Evolutionary conservation across 2,888 invertebrate genomes (phyloP).

Genomic region (Nephrotoma guestfalica): DNA sequence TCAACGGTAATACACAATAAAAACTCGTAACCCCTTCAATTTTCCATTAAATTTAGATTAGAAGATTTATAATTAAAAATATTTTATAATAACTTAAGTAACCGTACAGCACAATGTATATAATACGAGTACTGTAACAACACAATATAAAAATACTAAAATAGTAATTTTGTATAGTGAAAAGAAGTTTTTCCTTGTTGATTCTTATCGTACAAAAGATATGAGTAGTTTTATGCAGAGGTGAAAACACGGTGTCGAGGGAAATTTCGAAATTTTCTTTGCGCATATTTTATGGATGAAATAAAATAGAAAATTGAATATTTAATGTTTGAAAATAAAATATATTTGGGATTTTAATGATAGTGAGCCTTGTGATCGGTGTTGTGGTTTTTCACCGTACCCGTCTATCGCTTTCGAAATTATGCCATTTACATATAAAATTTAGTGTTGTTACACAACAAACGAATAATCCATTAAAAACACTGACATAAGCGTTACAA

Average conservation of each 20-base stretch:
- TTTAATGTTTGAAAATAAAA: neutral
- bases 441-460: neutral
- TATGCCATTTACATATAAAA: too few relatives aligned
- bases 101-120: neutral
- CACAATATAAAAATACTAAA: too few relatives aligned
- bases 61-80: neutral
- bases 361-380: too few relatives aligned
- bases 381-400: too few relatives aligned
- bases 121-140: neutral
- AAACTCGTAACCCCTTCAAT: neutral
- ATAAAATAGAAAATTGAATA: neutral
- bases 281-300: neutral
- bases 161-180: neutral
- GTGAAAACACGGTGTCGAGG: neutral
- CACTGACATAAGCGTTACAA: neutral
- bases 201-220: neutral
- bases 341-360: too few relatives aligned
- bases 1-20: neutral
- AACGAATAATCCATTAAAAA: neutral
- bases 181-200: neutral
- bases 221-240: neutral
- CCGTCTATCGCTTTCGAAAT: too few relatives aligned
- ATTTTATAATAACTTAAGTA: neutral
- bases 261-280: neutral
- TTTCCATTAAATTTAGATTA: neutral